Evolutionary conservation across 2,113 vertebrate species (phyloP).

Genomic region (Chloroceryle aenea): DNA sequence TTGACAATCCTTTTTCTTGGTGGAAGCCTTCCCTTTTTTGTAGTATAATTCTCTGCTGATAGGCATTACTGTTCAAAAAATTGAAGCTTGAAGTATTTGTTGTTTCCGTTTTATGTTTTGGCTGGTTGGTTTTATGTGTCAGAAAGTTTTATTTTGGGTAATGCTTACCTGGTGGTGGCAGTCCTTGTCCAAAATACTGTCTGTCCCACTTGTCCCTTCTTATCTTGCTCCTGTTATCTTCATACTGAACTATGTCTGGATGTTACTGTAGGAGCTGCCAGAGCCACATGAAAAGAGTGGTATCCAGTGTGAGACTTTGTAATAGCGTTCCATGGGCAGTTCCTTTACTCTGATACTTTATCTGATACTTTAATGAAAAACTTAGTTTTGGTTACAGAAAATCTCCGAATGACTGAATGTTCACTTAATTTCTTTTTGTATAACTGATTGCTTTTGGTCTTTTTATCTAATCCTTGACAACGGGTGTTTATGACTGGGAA

Average conservation of each 20-base stretch:
- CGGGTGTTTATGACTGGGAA: neutral
- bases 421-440: neutral
- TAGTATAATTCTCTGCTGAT: neutral
- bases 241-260: neutral
- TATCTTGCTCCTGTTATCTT: neutral
- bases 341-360: neutral
- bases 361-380: neutral
- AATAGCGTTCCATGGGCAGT: neutral
- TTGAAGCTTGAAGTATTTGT: neutral
- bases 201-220: neutral
- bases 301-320: neutral
- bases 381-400: neutral
- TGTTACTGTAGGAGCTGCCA: neutral
- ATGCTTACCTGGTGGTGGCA: neutral
- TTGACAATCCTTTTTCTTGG: neutral
- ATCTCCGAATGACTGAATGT: neutral
- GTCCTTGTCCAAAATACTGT: neutral
- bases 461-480: neutral
- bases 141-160: neutral
- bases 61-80: neutral
- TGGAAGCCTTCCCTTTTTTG: neutral
- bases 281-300: neutral
- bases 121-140: too few species aligned
- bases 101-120: fast-evolving
- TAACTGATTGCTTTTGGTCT: neutral